phyloP scores from a whole-genome alignment of 2,113 vertebrate species.

The Galeopterus variegatus region DNA sequence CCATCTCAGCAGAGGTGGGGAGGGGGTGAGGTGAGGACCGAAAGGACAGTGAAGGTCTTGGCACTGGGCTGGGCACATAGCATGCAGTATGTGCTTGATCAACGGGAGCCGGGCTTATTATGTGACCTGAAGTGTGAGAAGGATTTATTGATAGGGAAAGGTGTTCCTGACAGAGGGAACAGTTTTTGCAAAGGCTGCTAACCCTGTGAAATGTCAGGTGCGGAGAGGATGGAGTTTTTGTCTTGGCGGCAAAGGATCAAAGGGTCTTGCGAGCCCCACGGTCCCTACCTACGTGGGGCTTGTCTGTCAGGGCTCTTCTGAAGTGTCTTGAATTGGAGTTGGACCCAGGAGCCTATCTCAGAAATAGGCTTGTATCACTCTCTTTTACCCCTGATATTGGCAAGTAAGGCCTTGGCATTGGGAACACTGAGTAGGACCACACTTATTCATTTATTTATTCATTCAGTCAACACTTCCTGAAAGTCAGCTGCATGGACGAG shows the following conservation, averaged over 20 bases:
- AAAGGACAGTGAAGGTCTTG: not conserved
- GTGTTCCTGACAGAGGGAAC: not conserved
- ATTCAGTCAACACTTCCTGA: not conserved
- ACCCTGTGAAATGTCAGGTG: not conserved
- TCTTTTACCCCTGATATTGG: not conserved
- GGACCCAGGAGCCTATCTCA: not conserved
- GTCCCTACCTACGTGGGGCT: not conserved
- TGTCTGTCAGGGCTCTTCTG: not conserved
- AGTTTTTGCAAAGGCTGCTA: not conserved
- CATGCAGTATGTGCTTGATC: not conserved
- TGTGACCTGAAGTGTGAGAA: not conserved
- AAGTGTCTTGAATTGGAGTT: not conserved
- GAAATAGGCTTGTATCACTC: not conserved
- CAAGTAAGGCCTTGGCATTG: not conserved
- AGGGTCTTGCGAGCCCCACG: not conserved
- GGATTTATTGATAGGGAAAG: not conserved
- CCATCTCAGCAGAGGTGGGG: not conserved
- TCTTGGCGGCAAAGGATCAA: not conserved
- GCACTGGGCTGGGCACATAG: not conserved
- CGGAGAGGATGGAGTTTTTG: not conserved
- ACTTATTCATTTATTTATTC: not conserved
- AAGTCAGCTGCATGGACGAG: not conserved
- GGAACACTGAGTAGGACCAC: not conserved
- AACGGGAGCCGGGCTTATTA: no score
- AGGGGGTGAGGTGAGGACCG: not conserved